phyloP scores from a whole-genome alignment of 2,113 vertebrate genomes.

The Ia io region DNA sequence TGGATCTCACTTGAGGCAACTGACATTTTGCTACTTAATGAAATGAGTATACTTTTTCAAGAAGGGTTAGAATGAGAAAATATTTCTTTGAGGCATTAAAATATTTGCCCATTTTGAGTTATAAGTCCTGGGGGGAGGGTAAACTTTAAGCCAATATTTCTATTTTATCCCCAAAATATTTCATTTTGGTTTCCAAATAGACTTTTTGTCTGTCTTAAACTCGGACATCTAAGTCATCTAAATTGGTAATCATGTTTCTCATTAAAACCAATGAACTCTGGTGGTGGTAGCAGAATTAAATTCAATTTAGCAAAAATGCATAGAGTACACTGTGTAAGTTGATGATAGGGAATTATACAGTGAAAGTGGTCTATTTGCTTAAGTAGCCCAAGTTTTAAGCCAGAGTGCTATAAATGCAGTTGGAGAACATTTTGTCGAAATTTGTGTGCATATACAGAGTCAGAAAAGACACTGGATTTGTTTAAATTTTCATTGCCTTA shows the following conservation, averaged over 20 bases:
- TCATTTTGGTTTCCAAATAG: not conserved
- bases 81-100: not conserved
- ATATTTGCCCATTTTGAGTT: not conserved
- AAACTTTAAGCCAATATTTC: slow-evolving; percentile 36
- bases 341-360: not conserved
- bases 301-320: slow-evolving; percentile 31
- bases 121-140: not conserved
- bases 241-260: not conserved
- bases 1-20: not conserved
- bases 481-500: slow-evolving; percentile 18
- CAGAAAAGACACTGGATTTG: not conserved
- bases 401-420: not conserved
- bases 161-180: not conserved
- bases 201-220: not conserved
- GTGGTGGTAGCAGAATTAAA: not conserved
- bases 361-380: not conserved
- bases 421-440: not conserved
- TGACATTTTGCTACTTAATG: not conserved
- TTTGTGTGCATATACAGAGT: not conserved
- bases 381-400: not conserved
- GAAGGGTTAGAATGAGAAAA: not conserved
- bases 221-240: not conserved
- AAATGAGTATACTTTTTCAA: not conserved
- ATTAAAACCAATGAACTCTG: slow-evolving; percentile 6
- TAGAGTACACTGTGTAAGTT: not conserved